Base-by-base conservation (phyloP, 2,888 invertebrate species). In the Chrysolina haemoptera region DNA sequence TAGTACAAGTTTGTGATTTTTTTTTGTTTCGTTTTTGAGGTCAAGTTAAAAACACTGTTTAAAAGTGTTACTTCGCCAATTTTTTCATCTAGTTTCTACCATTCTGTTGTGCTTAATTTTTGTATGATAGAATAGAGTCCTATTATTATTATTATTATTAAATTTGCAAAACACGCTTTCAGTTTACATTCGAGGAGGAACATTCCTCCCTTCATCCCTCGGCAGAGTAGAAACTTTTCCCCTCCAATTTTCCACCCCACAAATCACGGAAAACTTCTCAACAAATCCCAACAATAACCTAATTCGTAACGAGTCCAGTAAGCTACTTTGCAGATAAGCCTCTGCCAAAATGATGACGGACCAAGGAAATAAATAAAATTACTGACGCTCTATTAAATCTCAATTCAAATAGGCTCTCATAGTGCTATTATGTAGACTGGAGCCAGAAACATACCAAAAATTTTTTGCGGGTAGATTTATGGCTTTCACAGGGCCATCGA, bases 361-460 rank as follows among this genome's bases (percentile, higher is more conserved):
- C 53, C 53, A 53, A 53, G 20, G 53, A 53, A 53, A 53, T 53
- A 20, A 53, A 53, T 53, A 53, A 53, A 53, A 53, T 53, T 53
- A 53, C 53, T 53, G 53, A 53, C 53, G 53, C 53, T 53, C 53
- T 53, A 20, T 53, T 53, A 53, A 53, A 53, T 53, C 53, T 53
- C 53, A 53, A 53, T 53, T 53, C 53, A 53, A 53, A 53, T 53
- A 53, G 53, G 53, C 53, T 53, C 11, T 20, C 53, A 53, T 53
- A 53, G 20, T 9, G 53, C 53, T 11, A 11, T 18, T 53, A 53
- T 11, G 53, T 53, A 12, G 53, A 53, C 18, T 53, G 53, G 10
- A 18, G 53, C 20, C 53, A 53, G 53, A 53, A 53, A 20, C 3
- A 14, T 53, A 53, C 20, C 53, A 53, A 53, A 53, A 53, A 53